Conservation (phyloP, 2,797 vertebrate genomes). For the Busarellus nigricollis region DNA sequence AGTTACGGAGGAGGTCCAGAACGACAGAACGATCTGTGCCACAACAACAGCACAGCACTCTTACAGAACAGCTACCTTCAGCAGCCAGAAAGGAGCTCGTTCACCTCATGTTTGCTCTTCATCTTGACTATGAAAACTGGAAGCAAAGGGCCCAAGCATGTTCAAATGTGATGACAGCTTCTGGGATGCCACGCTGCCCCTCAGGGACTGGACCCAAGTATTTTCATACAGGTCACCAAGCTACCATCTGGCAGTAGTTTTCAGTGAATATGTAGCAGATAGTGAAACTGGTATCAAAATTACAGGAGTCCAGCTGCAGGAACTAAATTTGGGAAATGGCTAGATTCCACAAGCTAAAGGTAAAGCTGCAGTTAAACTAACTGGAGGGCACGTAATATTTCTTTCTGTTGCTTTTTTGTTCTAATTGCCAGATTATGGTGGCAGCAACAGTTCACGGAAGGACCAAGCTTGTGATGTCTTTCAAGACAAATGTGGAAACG, state of each 20-base stretch:
- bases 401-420: not conserved
- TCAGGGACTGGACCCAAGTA: not conserved
- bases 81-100: not conserved
- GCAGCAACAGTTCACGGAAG: not conserved
- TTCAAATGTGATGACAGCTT: not conserved
- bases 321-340: not conserved
- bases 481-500: not conserved
- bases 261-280: not conserved
- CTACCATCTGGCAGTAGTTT: not conserved
- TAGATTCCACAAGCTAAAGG: not conserved
- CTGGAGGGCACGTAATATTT: not conserved
- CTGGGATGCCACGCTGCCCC: not conserved
- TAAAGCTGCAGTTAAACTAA: not conserved
- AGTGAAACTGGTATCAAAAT: not conserved
- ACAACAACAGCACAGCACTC: fast-evolving
- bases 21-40: not conserved
- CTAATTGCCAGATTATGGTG: not conserved
- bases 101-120: not conserved
- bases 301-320: not conserved
- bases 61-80: not conserved
- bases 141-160: not conserved
- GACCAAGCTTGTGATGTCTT: not conserved
- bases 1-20: not conserved
- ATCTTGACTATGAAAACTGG: fast-evolving
- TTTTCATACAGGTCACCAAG: not conserved